Percentiles rank a stretch among this genome's conserved stretches.
Conservation (phyloP, 2,888 invertebrate species). For the Torymus texanus region DNA sequence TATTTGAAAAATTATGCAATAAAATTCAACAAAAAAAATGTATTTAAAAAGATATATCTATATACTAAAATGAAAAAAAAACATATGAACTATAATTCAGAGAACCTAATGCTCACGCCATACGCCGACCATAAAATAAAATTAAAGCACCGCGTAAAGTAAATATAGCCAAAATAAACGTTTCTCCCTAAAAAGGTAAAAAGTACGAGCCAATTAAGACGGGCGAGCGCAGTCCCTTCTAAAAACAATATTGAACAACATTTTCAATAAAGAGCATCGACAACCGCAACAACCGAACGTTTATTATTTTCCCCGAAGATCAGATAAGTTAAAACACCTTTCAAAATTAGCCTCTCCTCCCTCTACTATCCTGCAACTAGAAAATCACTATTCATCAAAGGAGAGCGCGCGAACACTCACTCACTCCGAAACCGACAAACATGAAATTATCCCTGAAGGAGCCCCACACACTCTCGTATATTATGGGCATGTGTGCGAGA, state of each 20-base stretch:
- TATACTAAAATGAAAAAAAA: too few relatives aligned
- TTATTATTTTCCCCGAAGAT: slow-evolving; percentile 37
- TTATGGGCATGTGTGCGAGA: slow-evolving; percentile 43
- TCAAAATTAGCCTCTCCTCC: slow-evolving; percentile 45
- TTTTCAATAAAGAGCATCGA: slow-evolving; percentile 40
- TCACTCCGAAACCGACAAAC: slow-evolving; percentile 48
- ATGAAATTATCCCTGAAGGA: slow-evolving; percentile 44
- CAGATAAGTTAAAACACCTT: slow-evolving; percentile 49
- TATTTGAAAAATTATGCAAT: too few relatives aligned
- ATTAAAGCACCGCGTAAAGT: too few relatives aligned
- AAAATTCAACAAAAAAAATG: too few relatives aligned
- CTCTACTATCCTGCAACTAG: slow-evolving; percentile 33
- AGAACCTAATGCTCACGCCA: too few relatives aligned
- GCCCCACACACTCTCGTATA: slow-evolving; percentile 20
- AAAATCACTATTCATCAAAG: slow-evolving; percentile 46
- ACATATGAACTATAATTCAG: too few relatives aligned
- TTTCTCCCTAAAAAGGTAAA: too few relatives aligned
- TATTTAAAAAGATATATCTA: too few relatives aligned
- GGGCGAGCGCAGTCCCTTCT: neutral
- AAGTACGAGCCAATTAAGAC: neutral
- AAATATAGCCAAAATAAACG: too few relatives aligned
- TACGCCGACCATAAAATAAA: too few relatives aligned
- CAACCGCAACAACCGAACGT: neutral
- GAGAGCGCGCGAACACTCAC: slow-evolving; percentile 5
- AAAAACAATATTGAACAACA: slow-evolving; percentile 39